phyloP scores from a whole-genome alignment of 2,113 vertebrate genomes.

The Pituophis catenifer region DNA sequence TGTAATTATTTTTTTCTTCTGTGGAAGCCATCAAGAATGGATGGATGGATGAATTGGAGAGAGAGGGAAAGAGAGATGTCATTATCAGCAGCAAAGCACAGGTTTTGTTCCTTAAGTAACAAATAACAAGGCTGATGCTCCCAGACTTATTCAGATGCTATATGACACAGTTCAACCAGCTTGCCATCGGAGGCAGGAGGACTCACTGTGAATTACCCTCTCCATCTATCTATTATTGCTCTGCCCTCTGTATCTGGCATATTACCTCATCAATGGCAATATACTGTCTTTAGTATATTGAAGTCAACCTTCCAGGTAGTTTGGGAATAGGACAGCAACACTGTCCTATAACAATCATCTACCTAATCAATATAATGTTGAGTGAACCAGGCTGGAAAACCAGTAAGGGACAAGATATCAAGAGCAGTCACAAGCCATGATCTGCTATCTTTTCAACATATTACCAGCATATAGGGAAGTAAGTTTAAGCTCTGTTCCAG shows the following conservation, averaged over 20 bases:
- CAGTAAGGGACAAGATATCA: background rate
- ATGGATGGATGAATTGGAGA: background rate
- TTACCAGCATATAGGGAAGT: background rate
- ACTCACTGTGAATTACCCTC: background rate
- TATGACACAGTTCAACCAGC: background rate
- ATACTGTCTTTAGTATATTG: background rate
- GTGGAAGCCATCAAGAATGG: background rate
- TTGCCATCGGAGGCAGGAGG: background rate
- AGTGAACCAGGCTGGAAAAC: background rate
- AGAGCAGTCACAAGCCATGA: background rate
- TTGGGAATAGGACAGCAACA: background rate
- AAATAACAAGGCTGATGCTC: background rate
- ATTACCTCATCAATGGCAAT: background rate
- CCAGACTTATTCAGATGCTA: background rate
- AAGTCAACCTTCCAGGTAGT: background rate
- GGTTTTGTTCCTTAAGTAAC: background rate
- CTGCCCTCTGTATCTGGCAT: background rate
- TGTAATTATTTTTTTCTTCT: background rate
- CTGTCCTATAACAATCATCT: background rate
- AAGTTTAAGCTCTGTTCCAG: background rate
- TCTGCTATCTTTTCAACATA: background rate
- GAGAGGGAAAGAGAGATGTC: background rate
- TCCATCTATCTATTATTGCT: background rate
- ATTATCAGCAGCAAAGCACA: background rate
- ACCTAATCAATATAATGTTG: background rate